Conservation (phyloP, 2,113 vertebrate genomes). For the Vulpes vulpes region DNA sequence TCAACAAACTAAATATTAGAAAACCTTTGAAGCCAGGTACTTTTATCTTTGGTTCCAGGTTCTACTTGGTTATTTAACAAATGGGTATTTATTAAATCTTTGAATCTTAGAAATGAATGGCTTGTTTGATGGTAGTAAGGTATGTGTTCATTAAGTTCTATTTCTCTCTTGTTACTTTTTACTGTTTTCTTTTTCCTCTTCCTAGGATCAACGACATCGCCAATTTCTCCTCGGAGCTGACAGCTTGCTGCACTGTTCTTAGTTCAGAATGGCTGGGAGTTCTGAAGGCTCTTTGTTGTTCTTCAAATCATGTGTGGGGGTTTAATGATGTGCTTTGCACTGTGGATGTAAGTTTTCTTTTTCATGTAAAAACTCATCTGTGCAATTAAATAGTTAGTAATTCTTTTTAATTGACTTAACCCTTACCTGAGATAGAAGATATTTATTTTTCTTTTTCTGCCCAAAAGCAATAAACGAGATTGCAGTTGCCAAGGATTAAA, state of each 20-base stretch:
- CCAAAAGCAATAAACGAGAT: not conserved
- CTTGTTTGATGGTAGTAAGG: not conserved
- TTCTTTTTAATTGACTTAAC: constrained; percentile 10
- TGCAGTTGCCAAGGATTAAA: not conserved
- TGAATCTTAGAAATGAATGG: not conserved
- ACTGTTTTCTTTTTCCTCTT: not conserved
- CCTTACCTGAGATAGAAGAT: not conserved
- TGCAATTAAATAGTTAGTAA: not conserved
- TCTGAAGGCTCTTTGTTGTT: constrained; percentile 88
- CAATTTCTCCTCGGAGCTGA: constrained; percentile 87
- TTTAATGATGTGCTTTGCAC: constrained; percentile 89
- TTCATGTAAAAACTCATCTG: constrained; percentile 32
- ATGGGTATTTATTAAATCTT: not conserved
- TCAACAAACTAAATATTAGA: not conserved
- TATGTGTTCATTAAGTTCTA: not conserved
- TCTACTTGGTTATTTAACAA: not conserved
- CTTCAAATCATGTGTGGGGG: constrained; percentile 89
- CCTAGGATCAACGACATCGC: constrained; percentile 87
- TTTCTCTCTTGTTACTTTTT: not conserved
- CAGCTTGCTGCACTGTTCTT: constrained; percentile 86
- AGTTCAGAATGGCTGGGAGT: constrained; percentile 88
- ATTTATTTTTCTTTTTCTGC: not conserved
- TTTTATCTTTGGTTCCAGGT: not conserved
- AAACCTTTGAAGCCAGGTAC: not conserved
- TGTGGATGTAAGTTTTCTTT: constrained; percentile 86